A percentile compares a stretch with the other conserved stretches of the same genome.
Conservation (phyloP, 2,888 invertebrate species). For the Crepidodera aurea region DNA sequence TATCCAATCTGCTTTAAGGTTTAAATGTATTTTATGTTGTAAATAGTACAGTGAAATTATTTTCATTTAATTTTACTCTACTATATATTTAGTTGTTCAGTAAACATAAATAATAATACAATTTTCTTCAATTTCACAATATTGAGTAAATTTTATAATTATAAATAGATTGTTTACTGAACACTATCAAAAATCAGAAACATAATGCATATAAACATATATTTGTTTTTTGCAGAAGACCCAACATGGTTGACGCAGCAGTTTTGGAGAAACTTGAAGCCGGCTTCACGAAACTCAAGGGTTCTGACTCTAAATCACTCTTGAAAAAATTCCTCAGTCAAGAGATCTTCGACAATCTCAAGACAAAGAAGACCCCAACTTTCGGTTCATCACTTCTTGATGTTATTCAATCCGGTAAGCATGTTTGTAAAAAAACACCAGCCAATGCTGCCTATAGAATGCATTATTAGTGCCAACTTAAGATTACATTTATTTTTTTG, state of each 20-base stretch:
- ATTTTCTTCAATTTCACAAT: too few species aligned
- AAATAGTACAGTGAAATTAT: background rate
- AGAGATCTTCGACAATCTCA: conserved; percentile 89
- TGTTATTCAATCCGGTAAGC: conserved; percentile 90
- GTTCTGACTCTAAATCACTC: conserved; percentile 93
- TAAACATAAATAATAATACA: too few species aligned
- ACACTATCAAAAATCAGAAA: too few species aligned
- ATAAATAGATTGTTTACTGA: background rate
- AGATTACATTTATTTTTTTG: too few species aligned
- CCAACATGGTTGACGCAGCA: conserved; percentile 90
- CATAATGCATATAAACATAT: background rate
- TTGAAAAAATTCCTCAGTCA: conserved; percentile 94
- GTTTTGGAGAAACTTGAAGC: conserved; percentile 91
- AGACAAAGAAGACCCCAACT: conserved; percentile 87
- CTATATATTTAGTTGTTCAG: conserved; percentile 7
- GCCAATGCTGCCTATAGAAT: too few species aligned
- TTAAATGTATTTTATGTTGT: background rate
- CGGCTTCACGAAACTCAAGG: conserved; percentile 86
- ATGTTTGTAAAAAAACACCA: too few species aligned
- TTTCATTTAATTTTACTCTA: background rate
- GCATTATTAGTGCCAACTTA: background rate
- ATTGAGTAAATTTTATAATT: too few species aligned
- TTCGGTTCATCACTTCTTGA: conserved; percentile 93
- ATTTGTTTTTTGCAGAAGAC: conserved; percentile 63
- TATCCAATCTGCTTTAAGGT: background rate